These are phyloP conservation scores for Spea multiplicata DNA, from an alignment of 2,113 vertebrate species.

Conservation along the genomic window DNA sequence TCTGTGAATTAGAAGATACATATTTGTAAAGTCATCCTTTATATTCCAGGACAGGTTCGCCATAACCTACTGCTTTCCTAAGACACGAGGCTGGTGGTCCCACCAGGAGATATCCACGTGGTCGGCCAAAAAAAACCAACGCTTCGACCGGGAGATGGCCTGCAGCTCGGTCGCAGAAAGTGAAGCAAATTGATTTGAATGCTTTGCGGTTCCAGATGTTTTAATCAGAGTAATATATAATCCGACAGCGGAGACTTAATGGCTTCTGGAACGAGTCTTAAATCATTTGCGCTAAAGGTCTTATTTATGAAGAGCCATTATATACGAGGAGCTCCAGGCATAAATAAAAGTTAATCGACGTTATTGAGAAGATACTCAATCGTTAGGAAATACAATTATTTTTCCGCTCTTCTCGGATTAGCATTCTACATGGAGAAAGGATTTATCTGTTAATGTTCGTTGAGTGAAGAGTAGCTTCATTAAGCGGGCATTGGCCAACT, in stretches of 20 bases:
- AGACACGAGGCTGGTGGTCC: not conserved
- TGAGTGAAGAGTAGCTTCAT: too few species aligned
- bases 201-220: constrained; percentile 21
- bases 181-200: constrained; percentile 11
- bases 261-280: not conserved
- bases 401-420: not conserved
- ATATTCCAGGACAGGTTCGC: too few species aligned
- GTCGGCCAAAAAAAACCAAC: too few species aligned
- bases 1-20: too few species aligned
- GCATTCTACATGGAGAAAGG: too few species aligned
- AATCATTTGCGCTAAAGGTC: not conserved
- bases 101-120: too few species aligned
- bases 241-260: not conserved
- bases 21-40: too few species aligned
- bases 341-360: not conserved
- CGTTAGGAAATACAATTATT: not conserved
- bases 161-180: too few species aligned
- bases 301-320: not conserved
- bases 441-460: too few species aligned
- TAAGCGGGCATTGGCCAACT: too few species aligned
- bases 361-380: not conserved
- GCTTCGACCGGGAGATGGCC: too few species aligned
- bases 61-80: too few species aligned
- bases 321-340: not conserved
- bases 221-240: constrained; percentile 1